Evolutionary conservation across 2,113 vertebrate genomes (phyloP).

Genomic region (Lates calcarifer): DNA sequence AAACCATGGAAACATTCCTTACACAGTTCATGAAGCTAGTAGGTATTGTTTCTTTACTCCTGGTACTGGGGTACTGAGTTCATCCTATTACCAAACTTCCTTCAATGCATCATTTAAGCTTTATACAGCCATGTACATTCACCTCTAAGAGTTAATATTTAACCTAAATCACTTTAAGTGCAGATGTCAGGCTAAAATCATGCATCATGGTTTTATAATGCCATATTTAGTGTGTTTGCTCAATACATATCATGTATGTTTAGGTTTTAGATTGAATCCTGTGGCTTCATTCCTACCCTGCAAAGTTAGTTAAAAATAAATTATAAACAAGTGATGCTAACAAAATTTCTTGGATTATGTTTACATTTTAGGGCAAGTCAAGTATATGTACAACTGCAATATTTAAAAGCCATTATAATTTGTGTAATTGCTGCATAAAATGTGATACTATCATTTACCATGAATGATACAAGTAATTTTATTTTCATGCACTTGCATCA

Average conservation of each 20-base stretch:
- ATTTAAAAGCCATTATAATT: too few species aligned
- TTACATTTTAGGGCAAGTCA: not conserved
- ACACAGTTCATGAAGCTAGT: not conserved
- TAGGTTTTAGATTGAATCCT: not conserved
- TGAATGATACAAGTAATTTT: not conserved
- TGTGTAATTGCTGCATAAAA: too few species aligned
- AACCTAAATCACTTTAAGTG: conserved; percentile 43
- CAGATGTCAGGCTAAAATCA: not conserved
- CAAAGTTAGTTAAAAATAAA: too few species aligned
- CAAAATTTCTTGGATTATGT: not conserved
- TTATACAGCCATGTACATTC: not conserved
- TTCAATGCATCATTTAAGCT: conserved; percentile 10
- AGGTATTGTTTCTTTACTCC: not conserved
- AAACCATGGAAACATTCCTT: not conserved
- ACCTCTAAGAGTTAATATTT: conserved; percentile 51
- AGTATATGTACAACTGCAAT: too few species aligned
- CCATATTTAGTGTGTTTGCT: not conserved
- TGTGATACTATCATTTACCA: too few species aligned
- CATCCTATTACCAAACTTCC: not conserved
- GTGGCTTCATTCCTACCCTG: not conserved
- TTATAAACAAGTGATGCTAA: not conserved
- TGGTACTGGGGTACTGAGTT: too few species aligned
- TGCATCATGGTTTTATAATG: conserved; percentile 5
- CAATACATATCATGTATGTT: not conserved
- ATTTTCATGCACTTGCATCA: too few species aligned